Conservation (phyloP, 2,888 invertebrate genomes). For the Limenitis arthemis region DNA sequence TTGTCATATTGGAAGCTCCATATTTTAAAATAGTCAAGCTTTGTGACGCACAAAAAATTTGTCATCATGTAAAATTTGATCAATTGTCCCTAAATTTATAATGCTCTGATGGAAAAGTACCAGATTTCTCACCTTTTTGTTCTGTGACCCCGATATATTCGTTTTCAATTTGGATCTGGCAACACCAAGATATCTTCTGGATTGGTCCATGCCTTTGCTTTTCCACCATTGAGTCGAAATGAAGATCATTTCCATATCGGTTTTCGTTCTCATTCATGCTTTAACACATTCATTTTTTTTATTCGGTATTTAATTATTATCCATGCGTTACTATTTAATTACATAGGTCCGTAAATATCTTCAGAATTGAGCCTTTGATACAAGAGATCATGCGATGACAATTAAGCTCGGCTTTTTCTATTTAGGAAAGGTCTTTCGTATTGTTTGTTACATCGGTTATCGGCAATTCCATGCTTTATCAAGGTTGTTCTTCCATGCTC, state of each 20-base stretch:
- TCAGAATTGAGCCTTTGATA: conserved; percentile 7
- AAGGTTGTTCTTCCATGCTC: conserved; percentile 16
- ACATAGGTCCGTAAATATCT: neutral
- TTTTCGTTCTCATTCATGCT: conserved; percentile 1
- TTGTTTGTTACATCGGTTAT: neutral
- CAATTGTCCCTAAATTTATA: no score
- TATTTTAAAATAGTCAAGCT: no score
- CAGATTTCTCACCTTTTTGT: neutral
- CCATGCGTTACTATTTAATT: neutral
- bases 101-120: neutral
- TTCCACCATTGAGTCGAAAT: conserved; percentile 12
- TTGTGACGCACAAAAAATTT: no score
- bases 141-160: neutral
- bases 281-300: neutral
- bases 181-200: conserved; percentile 5
- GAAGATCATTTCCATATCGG: conserved; percentile 5
- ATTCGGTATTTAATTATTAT: neutral
- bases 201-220: conserved; percentile 1
- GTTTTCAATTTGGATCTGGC: neutral
- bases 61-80: no score
- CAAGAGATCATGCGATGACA: conserved; percentile 32
- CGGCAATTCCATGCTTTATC: conserved; percentile 32
- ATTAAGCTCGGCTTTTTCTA: neutral
- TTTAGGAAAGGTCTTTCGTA: neutral
- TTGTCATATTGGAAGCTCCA: no score